These are phyloP conservation scores for Metopia argyrocephala DNA, from an alignment of 2,888 invertebrate genomes.

Conservation along the genomic window DNA sequence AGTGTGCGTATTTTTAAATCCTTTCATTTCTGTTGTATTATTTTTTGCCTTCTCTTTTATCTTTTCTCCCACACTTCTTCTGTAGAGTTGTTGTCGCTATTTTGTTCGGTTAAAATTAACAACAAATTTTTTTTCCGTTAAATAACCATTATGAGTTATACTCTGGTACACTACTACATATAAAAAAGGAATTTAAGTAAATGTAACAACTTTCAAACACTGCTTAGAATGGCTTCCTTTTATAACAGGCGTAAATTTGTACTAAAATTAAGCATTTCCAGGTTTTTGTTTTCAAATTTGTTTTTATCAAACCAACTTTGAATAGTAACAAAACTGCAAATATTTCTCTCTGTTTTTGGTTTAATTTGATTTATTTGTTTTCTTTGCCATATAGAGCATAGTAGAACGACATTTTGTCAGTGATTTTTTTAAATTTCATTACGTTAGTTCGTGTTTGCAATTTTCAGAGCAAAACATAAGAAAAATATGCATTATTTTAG, in stretches of 20 bases:
- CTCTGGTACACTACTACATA: too few relatives aligned
- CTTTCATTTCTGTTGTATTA: conserved; percentile 44
- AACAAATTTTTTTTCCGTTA: conserved; percentile 18
- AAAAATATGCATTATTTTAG: conserved; percentile 26
- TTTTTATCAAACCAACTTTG: conserved; percentile 20
- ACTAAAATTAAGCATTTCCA: background rate
- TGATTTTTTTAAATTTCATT: conserved; percentile 32
- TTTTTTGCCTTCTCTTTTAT: conserved; percentile 18
- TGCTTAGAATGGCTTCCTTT: background rate
- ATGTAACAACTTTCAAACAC: background rate
- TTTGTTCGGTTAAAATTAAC: background rate
- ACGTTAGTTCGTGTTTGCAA: too few relatives aligned
- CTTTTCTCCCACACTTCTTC: background rate
- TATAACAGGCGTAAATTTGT: background rate
- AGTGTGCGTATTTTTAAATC: conserved; percentile 29
- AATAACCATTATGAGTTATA: conserved; percentile 44
- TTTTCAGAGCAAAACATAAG: background rate
- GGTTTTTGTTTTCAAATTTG: background rate
- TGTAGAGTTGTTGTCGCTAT: background rate
- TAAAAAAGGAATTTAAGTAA: too few relatives aligned
- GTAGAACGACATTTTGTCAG: conserved; percentile 47
- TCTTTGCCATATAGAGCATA: conserved; percentile 36
- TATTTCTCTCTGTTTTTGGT: background rate
- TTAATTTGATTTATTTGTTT: conserved; percentile 11
- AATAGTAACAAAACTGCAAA: conserved; percentile 25